Conservation (phyloP, 2,797 vertebrate genomes). For the Pangasius sanitwongsei region DNA sequence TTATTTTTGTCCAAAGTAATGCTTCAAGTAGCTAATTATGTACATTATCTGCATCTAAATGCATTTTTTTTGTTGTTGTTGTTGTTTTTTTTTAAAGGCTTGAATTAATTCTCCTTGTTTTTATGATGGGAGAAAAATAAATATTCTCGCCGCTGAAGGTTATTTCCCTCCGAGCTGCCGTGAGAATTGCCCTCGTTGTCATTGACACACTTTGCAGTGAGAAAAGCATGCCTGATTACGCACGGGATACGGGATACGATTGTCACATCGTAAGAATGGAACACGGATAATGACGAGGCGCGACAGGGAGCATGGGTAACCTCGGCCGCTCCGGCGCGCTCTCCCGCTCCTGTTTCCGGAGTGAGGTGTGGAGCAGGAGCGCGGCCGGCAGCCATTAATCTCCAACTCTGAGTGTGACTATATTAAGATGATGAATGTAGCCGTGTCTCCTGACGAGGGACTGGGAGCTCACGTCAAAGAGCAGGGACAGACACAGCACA, state of each 20-base stretch:
- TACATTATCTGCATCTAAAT: not conserved
- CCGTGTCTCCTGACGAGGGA: constrained; percentile 72
- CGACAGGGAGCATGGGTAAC: constrained; percentile 57
- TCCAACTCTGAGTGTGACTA: constrained; percentile 70
- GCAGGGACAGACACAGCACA: constrained; percentile 67
- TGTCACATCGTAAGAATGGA: constrained; percentile 4
- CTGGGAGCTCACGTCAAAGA: constrained; percentile 72
- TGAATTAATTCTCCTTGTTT: not conserved
- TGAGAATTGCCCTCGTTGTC: constrained; percentile 18
- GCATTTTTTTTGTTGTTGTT: too few species aligned
- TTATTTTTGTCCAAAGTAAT: not conserved
- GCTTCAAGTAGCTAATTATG: not conserved
- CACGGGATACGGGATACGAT: not conserved
- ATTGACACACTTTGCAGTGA: constrained; percentile 23
- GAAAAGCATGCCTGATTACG: constrained; percentile 22
- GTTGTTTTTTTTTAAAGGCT: not conserved
- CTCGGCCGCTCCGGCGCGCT: constrained; percentile 62
- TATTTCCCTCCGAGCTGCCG: not conserved
- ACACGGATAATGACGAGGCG: constrained; percentile 1
- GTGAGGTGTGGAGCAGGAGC: constrained; percentile 72
- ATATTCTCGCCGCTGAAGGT: not conserved
- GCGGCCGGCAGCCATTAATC: constrained; percentile 66
- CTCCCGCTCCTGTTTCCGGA: constrained; percentile 68
- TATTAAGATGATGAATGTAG: constrained; percentile 77
- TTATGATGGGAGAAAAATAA: not conserved